A percentile compares a stretch with the other conserved stretches of the same genome.
These are phyloP conservation scores for Echinometra lucunter DNA, from an alignment of 53 echinoderm and acorn worm species.

Conservation along the genomic window DNA sequence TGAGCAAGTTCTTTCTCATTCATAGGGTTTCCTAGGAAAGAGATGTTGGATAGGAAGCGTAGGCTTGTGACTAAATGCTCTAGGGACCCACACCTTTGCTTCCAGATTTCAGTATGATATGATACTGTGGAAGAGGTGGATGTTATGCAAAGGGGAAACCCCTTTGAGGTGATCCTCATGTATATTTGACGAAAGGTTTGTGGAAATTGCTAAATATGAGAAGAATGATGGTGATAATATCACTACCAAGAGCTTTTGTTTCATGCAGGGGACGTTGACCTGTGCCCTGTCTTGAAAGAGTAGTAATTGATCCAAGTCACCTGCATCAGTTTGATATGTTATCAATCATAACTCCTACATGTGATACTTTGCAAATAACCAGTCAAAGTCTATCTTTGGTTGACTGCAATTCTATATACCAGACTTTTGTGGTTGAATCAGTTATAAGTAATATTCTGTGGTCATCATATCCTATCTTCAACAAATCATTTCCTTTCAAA, in stretches of 20 bases:
- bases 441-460: no score
- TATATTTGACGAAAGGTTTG: not conserved
- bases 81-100: conserved; percentile 27
- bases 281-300: not conserved
- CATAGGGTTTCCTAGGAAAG: not conserved
- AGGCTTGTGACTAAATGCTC: conserved; percentile 1
- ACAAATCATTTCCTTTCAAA: no score
- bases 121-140: not conserved
- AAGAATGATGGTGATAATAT: not conserved
- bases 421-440: no score
- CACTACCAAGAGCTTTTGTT: not conserved
- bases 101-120: not conserved
- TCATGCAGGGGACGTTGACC: not conserved
- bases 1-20: not conserved
- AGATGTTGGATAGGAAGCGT: not conserved
- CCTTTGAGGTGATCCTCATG: not conserved
- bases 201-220: not conserved
- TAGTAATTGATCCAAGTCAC: not conserved
- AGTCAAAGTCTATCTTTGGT: no score
- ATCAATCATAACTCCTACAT: no score
- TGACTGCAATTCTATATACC: no score
- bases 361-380: no score
- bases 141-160: not conserved
- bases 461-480: no score
- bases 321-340: not conserved